A percentile compares a stretch with the other conserved stretches of the same genome.
These are phyloP conservation scores for Pachliopta kotzebuea DNA, from an alignment of 2,888 invertebrate genomes.

Conservation along the genomic window DNA sequence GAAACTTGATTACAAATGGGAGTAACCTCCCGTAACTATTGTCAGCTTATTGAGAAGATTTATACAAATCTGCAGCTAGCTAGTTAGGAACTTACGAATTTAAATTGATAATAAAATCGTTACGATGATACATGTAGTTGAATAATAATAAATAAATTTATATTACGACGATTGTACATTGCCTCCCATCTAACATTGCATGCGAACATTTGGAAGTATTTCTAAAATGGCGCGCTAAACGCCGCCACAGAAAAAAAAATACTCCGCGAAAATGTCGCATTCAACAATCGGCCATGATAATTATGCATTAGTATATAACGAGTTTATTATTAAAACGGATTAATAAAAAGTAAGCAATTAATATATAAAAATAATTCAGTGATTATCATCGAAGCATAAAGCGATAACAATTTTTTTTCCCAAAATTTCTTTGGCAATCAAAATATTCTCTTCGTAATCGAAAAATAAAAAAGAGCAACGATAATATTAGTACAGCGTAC, in stretches of 20 bases:
- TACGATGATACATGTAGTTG: constrained; percentile 55
- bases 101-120: constrained; percentile 69
- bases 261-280: constrained; percentile 63
- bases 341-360: constrained; percentile 61
- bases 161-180: constrained; percentile 64
- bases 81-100: constrained; percentile 79
- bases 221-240: constrained; percentile 47
- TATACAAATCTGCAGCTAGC: constrained; percentile 70
- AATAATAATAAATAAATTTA: constrained; percentile 72
- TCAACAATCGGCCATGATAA: constrained; percentile 54
- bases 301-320: constrained; percentile 69
- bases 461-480: constrained; percentile 49
- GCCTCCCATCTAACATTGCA: constrained; percentile 45
- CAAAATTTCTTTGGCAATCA: constrained; percentile 72
- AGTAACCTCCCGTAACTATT: constrained; percentile 51
- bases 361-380: constrained; percentile 49
- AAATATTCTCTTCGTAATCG: constrained; percentile 46
- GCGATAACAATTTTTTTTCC: constrained; percentile 46
- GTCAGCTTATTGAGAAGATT: constrained; percentile 53
- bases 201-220: constrained; percentile 68
- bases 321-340: constrained; percentile 53
- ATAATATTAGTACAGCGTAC: constrained; percentile 51
- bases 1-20: constrained; percentile 49
- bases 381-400: constrained; percentile 46
- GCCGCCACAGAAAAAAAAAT: constrained; percentile 54